Percentiles rank a stretch among this genome's conserved stretches.
Conservation (phyloP, 2,113 vertebrate genomes). For the Laticauda colubrina region DNA sequence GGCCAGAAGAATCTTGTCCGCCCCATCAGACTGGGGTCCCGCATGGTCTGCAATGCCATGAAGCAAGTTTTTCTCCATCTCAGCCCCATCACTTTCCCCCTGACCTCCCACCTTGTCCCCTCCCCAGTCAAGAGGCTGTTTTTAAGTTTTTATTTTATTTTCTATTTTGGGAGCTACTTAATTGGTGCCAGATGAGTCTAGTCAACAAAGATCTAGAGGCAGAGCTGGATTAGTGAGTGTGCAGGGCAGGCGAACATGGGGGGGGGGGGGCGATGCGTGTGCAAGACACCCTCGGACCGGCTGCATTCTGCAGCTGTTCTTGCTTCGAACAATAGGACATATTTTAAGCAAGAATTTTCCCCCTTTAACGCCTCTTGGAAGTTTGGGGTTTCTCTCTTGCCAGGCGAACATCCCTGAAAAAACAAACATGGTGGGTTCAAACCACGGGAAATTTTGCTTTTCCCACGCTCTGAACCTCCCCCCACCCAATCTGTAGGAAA, state of each 20-base stretch:
- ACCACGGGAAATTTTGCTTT: not conserved
- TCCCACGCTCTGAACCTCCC: conserved; percentile 27
- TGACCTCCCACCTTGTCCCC: no score
- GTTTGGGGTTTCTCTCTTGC: not conserved
- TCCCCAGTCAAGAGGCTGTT: not conserved
- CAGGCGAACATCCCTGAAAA: not conserved
- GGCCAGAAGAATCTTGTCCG: not conserved
- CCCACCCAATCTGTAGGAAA: conserved; percentile 44
- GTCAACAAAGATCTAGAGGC: not conserved
- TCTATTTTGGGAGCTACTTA: conserved; percentile 37
- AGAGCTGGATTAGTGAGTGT: not conserved
- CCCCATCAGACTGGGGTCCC: not conserved
- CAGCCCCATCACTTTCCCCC: no score
- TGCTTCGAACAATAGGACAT: not conserved
- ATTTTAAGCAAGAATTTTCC: not conserved
- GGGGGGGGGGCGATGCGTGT: conserved; percentile 19
- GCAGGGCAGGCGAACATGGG: not conserved
- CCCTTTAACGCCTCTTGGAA: fast-evolving
- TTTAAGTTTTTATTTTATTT: conserved; percentile 2
- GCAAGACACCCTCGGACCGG: conserved; percentile 1
- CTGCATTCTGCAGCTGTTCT: conserved; percentile 10
- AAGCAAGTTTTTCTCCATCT: not conserved
- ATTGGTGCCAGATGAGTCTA: conserved; percentile 42
- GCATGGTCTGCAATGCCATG: fast-evolving
- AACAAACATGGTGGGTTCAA: not conserved